A percentile compares a stretch with the other conserved stretches of the same genome.
Evolutionary conservation across 2,113 vertebrate genomes (phyloP).

Genomic region (Indicator indicator): DNA sequence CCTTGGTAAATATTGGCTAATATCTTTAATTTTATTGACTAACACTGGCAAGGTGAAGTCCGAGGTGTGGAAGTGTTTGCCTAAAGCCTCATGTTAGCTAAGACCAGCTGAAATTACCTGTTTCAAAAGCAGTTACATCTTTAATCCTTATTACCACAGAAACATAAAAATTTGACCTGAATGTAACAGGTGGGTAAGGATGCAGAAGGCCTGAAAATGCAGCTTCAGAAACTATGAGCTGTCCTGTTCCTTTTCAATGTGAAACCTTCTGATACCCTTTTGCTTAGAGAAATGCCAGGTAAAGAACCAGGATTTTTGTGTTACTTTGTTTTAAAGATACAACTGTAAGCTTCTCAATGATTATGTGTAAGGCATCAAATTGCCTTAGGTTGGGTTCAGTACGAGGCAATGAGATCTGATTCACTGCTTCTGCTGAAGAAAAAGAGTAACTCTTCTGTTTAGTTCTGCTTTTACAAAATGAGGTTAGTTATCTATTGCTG

Average conservation of each 20-base stretch:
- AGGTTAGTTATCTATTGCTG: conserved; percentile 50
- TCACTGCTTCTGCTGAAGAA: conserved; percentile 39
- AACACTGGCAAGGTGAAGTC: not conserved
- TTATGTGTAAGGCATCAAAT: not conserved
- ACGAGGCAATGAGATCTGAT: conserved; percentile 27
- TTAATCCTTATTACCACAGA: not conserved
- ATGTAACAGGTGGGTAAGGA: not conserved
- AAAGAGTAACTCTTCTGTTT: conserved; percentile 54
- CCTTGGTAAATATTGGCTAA: not conserved
- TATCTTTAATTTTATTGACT: not conserved
- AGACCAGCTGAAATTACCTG: not conserved
- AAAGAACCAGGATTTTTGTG: not conserved
- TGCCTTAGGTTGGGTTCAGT: not conserved
- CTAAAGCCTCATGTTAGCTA: not conserved
- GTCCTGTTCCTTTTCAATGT: not conserved
- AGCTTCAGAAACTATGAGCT: not conserved
- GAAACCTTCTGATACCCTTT: not conserved
- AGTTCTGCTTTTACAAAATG: conserved; percentile 48
- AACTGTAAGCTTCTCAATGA: not conserved
- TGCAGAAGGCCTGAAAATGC: not conserved
- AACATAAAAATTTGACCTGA: not conserved
- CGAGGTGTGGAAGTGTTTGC: not conserved
- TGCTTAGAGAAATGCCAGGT: not conserved
- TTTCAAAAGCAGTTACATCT: not conserved
- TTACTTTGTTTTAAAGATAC: not conserved